A percentile compares a stretch with the other conserved stretches of the same genome.
These are phyloP conservation scores for Crax fasciolata DNA, from an alignment of 2,797 vertebrate species.

Conservation along the genomic window DNA sequence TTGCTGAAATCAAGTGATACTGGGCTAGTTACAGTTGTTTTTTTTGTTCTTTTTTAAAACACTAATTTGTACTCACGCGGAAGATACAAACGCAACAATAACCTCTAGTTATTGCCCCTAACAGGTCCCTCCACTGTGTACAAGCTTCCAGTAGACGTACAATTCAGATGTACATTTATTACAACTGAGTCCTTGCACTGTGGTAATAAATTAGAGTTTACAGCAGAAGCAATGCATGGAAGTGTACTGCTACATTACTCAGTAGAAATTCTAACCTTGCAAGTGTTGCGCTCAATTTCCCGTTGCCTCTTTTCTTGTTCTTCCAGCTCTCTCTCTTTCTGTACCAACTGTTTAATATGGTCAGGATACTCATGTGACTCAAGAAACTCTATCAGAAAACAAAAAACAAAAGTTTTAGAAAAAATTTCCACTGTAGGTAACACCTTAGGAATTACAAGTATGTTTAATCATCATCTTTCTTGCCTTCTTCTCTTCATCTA, in stretches of 20 bases:
- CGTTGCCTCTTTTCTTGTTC: constrained; percentile 97
- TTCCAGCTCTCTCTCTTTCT: constrained; percentile 95
- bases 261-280: constrained; percentile 89
- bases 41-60: background rate
- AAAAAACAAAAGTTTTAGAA: background rate
- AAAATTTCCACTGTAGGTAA: background rate
- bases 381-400: constrained; percentile 89
- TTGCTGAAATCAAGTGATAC: background rate
- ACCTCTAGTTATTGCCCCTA: background rate
- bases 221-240: background rate
- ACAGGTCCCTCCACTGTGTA: background rate
- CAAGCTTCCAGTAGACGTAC: background rate
- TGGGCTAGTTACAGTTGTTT: background rate
- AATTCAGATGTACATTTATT: background rate
- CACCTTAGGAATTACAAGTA: background rate
- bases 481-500: background rate
- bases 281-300: constrained; percentile 98
- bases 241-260: background rate
- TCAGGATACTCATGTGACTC: constrained; percentile 93
- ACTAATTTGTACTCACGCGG: background rate
- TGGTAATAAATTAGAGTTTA: background rate
- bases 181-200: background rate
- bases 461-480: background rate
- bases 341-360: constrained; percentile 94
- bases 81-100: background rate